Conservation (phyloP, 1,140 invertebrate species). For the Drosophila funebris region DNA sequence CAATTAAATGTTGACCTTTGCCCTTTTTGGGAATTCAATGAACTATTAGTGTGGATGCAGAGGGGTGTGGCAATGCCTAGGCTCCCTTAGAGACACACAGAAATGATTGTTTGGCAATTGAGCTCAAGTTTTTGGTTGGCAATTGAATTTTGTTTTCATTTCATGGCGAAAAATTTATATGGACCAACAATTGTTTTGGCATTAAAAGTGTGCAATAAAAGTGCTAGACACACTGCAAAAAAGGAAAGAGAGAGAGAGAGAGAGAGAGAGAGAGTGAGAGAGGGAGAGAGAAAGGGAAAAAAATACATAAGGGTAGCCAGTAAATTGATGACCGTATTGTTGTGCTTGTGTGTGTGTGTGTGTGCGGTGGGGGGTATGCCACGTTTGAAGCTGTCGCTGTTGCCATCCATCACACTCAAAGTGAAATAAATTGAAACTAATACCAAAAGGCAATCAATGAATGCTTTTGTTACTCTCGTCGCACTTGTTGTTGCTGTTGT, state of each 20-base stretch:
- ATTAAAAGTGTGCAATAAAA: constrained; percentile 58
- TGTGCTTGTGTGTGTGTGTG: background rate
- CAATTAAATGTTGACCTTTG: constrained; percentile 11
- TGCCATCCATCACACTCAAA: constrained; percentile 74
- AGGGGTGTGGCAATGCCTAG: no score
- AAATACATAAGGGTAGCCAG: constrained; percentile 7
- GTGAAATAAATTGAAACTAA: constrained; percentile 77
- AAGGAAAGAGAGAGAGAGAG: background rate
- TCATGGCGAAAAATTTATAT: constrained; percentile 54
- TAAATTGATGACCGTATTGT: constrained; percentile 47
- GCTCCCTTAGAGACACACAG: background rate
- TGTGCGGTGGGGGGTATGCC: constrained; percentile 9
- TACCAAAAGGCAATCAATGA: constrained; percentile 73
- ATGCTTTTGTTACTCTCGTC: constrained; percentile 42
- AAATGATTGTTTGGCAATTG: constrained; percentile 48
- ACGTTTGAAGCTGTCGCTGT: constrained; percentile 57
- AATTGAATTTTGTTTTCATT: constrained; percentile 54
- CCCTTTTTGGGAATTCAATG: background rate
- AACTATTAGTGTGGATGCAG: no score
- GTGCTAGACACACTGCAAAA: background rate
- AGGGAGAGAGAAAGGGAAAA: background rate
- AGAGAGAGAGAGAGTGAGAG: background rate
- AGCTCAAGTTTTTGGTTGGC: constrained; percentile 22
- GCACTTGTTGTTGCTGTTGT: constrained; percentile 11
- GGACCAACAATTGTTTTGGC: constrained; percentile 73